Conservation (phyloP, 2,888 invertebrate genomes). For the Steinernema scapterisci region DNA sequence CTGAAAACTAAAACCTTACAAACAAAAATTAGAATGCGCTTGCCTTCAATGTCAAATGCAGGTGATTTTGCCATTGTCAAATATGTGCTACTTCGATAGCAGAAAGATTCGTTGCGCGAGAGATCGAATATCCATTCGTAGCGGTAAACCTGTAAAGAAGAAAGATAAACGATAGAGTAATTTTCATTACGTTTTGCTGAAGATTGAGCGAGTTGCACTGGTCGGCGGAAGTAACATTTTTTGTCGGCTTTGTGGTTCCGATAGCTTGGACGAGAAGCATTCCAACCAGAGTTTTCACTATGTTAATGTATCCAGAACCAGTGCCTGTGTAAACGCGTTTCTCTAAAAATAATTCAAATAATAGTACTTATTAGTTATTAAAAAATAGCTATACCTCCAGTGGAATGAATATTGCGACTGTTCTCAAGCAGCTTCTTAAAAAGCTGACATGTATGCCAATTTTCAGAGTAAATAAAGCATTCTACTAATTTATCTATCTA, state of each 20-base stretch:
- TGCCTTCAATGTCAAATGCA: slow-evolving; percentile 57
- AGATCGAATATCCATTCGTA: slow-evolving; percentile 59
- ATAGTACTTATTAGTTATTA: background rate
- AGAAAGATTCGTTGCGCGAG: slow-evolving; percentile 43
- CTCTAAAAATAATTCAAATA: background rate
- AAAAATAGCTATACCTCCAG: background rate
- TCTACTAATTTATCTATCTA: background rate
- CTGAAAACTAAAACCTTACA: background rate
- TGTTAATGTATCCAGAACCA: background rate
- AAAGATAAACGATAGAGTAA: background rate
- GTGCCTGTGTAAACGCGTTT: slow-evolving; percentile 7
- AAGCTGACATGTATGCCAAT: slow-evolving; percentile 6
- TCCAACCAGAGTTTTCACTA: background rate
- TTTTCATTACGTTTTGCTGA: slow-evolving; percentile 33
- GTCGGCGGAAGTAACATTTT: slow-evolving; percentile 39
- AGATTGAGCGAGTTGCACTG: slow-evolving; percentile 37
- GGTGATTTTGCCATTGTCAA: slow-evolving; percentile 51
- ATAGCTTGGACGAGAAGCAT: slow-evolving; percentile 43
- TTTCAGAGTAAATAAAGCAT: background rate
- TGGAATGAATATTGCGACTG: background rate
- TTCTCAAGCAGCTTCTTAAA: background rate
- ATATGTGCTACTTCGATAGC: slow-evolving; percentile 51
- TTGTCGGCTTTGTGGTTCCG: slow-evolving; percentile 41
- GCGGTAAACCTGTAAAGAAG: slow-evolving; percentile 46
- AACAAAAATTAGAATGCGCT: background rate